Evolutionary conservation across 2,113 vertebrate genomes (phyloP), one percentile per base, ranked within the genome.

Genomic region (Syngnathus floridae): DNA sequence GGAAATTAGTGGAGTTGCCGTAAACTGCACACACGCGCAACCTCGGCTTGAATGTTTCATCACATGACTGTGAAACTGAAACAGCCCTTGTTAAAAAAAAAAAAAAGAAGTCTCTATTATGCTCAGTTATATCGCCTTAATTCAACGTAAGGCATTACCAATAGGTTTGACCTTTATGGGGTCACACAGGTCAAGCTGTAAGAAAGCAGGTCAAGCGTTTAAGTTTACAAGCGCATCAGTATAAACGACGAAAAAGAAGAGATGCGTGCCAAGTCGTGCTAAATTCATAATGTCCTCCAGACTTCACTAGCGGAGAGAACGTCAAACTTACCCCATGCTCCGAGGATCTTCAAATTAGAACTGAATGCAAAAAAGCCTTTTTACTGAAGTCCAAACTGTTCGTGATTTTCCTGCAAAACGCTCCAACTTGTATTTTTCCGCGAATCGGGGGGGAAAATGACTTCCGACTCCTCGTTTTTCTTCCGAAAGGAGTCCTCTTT

Each of bases 311-410:
- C n/a, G 5, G 58, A 7, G 38, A n/a, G 12, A 41, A 61, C 37
- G n/a, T 61, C n/a, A 43, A 61, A 61, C 59, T 61, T 61, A 61
- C 59, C 59, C 59, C 59, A 61, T 61, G 40, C 59, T 43, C 19
- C 17, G 37, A 21, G 58, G 36, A 40, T 40, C 58, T 40, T 41
- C 26, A 59, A 57, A 57, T 37, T 31, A 37, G 35, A 36, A 22
- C 14, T 4, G 56, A 19, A 58, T 10, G 56, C 35, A 17, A 17
- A 58, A 58, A 37, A 26, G 26, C 16, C 26, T 56, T 56, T 56
- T 3, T 14, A 56, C 54, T 7, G 10, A 55, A 55, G 17, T 17
- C 35, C 56, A 4, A 19, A 58, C 35, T 57, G 14, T 57, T 36
- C 31, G 6, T 52, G 22, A 13, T 55, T 35, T 35, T 57, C 31